phyloP scores from a whole-genome alignment of 1,140 invertebrate genomes.

The Nephila pilipes region DNA sequence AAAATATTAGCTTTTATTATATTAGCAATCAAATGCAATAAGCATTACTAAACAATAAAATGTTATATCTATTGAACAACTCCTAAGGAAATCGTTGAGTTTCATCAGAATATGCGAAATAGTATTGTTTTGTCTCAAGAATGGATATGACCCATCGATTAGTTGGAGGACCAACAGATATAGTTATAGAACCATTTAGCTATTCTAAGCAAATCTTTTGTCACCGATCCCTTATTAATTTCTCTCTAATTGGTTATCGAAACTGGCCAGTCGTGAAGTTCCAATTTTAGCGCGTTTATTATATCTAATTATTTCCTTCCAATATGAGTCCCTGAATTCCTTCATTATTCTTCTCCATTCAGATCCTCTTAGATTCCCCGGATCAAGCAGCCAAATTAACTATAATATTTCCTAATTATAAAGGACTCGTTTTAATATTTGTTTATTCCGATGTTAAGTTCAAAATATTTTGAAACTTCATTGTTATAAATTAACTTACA shows the following conservation, averaged over 20 bases:
- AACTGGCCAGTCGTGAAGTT: conserved; percentile 28
- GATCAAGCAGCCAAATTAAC: neutral
- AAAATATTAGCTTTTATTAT: no score
- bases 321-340: neutral
- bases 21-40: no score
- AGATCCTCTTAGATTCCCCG: neutral
- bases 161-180: neutral
- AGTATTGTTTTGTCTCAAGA: neutral
- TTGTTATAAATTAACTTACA: no score
- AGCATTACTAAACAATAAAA: no score
- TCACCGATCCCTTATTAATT: conserved; percentile 51
- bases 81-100: no score
- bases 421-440: no score
- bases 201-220: conserved; percentile 31
- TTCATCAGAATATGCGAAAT: no score
- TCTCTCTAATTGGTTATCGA: conserved; percentile 54
- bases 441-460: no score
- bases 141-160: neutral
- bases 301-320: conserved; percentile 13
- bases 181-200: neutral
- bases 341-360: neutral
- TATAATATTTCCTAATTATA: neutral
- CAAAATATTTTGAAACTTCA: no score
- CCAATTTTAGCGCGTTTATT: neutral
- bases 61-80: no score